These are phyloP conservation scores for Trachemys scripta DNA, from an alignment of 2,113 vertebrate genomes.

Conservation along the genomic window DNA sequence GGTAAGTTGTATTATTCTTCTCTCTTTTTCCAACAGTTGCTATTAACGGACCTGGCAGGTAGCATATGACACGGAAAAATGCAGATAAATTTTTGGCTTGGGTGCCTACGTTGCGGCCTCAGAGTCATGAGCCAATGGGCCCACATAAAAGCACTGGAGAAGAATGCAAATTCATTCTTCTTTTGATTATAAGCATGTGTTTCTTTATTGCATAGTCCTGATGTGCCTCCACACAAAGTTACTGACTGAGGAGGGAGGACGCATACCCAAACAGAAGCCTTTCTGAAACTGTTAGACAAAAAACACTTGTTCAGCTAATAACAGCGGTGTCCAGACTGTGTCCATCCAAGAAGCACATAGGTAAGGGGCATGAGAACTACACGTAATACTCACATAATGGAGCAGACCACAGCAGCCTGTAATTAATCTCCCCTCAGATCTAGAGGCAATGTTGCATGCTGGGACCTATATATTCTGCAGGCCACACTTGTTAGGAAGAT, in stretches of 20 bases:
- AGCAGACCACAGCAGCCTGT: not conserved
- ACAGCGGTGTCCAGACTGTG: not conserved
- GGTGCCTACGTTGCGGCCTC: conserved; percentile 13
- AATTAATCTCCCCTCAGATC: not conserved
- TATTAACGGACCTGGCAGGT: conserved; percentile 47
- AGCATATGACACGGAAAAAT: conserved; percentile 61
- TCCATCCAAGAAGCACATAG: not conserved
- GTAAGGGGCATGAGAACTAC: not conserved
- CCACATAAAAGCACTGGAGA: conserved; percentile 69
- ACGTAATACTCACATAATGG: not conserved
- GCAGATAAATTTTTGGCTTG: conserved; percentile 41
- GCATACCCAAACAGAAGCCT: not conserved
- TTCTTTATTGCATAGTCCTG: not conserved
- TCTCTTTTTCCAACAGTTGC: conserved; percentile 49
- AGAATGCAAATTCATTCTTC: conserved; percentile 57
- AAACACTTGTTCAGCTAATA: not conserved
- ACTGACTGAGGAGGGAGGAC: not conserved
- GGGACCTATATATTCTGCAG: not conserved
- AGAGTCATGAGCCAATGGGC: conserved; percentile 52
- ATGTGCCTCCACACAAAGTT: not conserved
- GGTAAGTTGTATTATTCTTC: conserved; percentile 46
- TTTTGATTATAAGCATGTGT: conserved; percentile 62
- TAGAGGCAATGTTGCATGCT: accelerated
- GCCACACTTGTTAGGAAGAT: not conserved
- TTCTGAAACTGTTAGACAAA: not conserved